Evolutionary conservation across 2,113 vertebrate genomes (phyloP).

Genomic region (Vicugna pacos): DNA sequence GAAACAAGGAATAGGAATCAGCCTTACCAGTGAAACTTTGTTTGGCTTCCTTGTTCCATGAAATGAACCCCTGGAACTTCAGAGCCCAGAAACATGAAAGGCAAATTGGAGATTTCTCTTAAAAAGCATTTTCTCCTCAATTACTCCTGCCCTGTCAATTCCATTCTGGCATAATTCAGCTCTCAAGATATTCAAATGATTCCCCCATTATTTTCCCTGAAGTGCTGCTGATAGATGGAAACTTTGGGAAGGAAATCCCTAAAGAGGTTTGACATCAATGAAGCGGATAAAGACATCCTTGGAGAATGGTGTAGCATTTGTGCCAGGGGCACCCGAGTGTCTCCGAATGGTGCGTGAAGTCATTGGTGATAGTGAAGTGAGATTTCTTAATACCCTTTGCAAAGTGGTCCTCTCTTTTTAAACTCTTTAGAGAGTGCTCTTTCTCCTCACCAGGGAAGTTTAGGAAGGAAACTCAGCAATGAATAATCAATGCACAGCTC

Average conservation of each 20-base stretch:
- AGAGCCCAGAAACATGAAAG: not conserved
- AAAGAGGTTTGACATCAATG: not conserved
- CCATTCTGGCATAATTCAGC: not conserved
- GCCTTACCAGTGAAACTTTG: not conserved
- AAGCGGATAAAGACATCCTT: not conserved
- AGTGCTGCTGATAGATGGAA: conserved; percentile 25
- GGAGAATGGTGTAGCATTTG: not conserved
- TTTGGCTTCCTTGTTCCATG: not conserved
- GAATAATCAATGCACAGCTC: not conserved
- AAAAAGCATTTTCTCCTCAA: conserved; percentile 35
- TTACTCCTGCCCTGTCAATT: not conserved
- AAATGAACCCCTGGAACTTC: not conserved
- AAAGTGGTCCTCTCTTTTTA: not conserved
- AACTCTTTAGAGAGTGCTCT: not conserved
- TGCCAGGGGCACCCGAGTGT: not conserved
- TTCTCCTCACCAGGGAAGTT: conserved; percentile 26
- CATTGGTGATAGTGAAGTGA: fast-evolving
- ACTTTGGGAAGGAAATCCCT: not conserved
- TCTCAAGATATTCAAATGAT: conserved; percentile 1
- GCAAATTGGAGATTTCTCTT: not conserved
- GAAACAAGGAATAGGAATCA: not conserved
- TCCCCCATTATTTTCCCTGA: not conserved
- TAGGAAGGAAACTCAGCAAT: not conserved
- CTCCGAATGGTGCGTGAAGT: conserved; percentile 37
- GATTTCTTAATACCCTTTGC: not conserved